phyloP scores from a whole-genome alignment of 2,797 vertebrate genomes.

The Alca torda region DNA sequence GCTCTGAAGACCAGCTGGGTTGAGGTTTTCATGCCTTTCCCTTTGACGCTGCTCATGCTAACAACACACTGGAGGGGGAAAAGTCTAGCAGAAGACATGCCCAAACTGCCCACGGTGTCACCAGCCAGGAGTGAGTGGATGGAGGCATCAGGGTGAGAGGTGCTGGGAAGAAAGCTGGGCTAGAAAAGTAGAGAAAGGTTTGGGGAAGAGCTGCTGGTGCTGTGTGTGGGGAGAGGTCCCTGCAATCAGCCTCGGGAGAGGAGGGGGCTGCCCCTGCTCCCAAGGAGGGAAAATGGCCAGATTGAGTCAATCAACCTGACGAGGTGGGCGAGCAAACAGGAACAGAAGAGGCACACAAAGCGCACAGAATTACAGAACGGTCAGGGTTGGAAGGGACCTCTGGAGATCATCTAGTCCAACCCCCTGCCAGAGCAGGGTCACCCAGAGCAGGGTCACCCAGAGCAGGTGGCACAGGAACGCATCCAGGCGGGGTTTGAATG shows the following conservation, averaged over 20 bases:
- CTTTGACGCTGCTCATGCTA: background rate
- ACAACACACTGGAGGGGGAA: background rate
- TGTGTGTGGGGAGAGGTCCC: background rate
- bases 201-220: background rate
- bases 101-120: background rate
- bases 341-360: too few species aligned
- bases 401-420: too few species aligned
- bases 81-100: background rate
- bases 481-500: too few species aligned
- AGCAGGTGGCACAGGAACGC: too few species aligned
- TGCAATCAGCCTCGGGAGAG: background rate
- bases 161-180: background rate
- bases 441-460: too few species aligned
- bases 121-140: background rate
- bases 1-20: background rate
- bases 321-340: background rate
- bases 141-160: background rate
- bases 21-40: background rate
- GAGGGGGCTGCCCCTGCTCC: background rate
- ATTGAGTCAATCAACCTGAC: rapidly evolving
- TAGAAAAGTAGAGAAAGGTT: background rate
- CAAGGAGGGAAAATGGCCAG: background rate
- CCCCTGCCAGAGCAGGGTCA: too few species aligned
- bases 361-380: too few species aligned
- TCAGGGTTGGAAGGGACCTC: too few species aligned